These are phyloP conservation scores for Labeo catla DNA, from an alignment of 2,113 vertebrate genomes.

Conservation along the genomic window DNA sequence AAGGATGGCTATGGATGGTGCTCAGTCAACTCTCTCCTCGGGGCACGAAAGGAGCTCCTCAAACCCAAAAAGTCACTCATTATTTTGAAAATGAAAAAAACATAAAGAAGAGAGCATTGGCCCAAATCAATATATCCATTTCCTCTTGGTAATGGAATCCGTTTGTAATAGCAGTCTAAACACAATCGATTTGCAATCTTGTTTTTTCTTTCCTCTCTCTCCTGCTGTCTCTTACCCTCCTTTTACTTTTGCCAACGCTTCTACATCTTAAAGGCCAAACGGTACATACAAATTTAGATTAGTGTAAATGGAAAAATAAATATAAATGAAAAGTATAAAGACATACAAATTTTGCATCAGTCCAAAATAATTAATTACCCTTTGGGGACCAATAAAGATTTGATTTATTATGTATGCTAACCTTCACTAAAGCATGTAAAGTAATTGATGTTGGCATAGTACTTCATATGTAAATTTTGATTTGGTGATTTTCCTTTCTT, in stretches of 20 bases:
- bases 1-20: conserved; percentile 7
- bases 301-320: too few relatives aligned
- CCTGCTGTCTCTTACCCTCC: not conserved
- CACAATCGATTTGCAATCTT: conserved; percentile 46
- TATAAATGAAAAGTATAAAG: too few relatives aligned
- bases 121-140: conserved; percentile 52
- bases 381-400: not conserved
- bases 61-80: conserved; percentile 38
- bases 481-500: not conserved
- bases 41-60: conserved; percentile 31
- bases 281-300: not conserved
- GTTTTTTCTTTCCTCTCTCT: conserved; percentile 35
- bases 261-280: not conserved
- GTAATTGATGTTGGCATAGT: not conserved
- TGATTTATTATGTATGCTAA: too few relatives aligned
- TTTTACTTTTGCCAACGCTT: not conserved
- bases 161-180: conserved; percentile 46
- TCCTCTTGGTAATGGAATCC: conserved; percentile 46
- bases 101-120: conserved; percentile 29
- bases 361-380: not conserved
- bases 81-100: conserved; percentile 44
- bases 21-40: conserved; percentile 31
- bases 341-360: too few relatives aligned
- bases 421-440: not conserved
- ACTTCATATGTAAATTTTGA: not conserved